Conservation (phyloP, 2,888 invertebrate genomes). For the Corbicula japonica region DNA sequence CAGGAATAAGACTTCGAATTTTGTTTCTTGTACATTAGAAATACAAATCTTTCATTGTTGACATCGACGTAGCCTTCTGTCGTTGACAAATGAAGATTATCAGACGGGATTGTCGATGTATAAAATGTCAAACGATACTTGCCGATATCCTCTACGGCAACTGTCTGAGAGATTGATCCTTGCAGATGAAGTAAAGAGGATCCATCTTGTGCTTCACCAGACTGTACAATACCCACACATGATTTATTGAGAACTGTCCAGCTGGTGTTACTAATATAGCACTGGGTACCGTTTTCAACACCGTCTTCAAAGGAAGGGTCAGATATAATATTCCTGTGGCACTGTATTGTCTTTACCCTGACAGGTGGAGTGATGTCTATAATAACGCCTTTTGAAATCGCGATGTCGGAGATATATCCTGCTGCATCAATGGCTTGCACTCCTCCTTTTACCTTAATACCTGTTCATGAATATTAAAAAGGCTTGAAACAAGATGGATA, state of each 20-base stretch:
- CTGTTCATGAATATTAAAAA: no score
- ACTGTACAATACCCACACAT: background rate
- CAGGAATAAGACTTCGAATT: conserved; percentile 1
- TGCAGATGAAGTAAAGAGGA: background rate
- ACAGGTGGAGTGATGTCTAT: conserved; percentile 50
- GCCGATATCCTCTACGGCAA: no score
- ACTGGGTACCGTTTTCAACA: background rate
- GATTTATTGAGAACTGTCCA: conserved; percentile 2
- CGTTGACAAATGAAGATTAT: conserved; percentile 6
- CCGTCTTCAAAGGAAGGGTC: conserved; percentile 49
- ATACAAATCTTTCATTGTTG: conserved; percentile 8
- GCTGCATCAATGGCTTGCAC: conserved; percentile 46
- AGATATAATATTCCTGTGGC: conserved; percentile 22
- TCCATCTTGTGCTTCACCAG: conserved; percentile 4
- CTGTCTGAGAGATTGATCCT: conserved; percentile 19
- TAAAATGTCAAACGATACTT: no score
- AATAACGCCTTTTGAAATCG: conserved; percentile 41
- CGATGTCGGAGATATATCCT: conserved; percentile 38
- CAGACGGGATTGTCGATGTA: conserved; percentile 26
- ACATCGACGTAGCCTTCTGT: conserved; percentile 25
- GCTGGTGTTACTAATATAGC: background rate
- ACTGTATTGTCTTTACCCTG: conserved; percentile 7
- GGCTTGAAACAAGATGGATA: no score
- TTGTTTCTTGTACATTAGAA: no score
- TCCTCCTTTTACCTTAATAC: background rate